Base-by-base conservation (phyloP, 92 coral and sea anemone species). In the Galaxea fascicularis region DNA sequence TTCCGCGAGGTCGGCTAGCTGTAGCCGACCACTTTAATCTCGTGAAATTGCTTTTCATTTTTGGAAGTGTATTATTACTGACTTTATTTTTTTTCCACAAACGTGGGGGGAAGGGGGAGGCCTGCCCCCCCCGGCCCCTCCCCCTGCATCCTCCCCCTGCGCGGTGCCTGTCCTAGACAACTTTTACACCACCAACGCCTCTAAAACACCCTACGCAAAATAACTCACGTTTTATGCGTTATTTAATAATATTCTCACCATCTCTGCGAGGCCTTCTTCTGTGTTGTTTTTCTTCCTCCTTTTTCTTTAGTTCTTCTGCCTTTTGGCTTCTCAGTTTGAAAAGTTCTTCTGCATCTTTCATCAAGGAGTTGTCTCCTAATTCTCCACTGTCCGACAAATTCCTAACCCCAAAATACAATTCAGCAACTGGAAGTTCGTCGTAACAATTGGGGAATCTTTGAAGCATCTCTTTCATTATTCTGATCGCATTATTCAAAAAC, bases 381-480 rank as follows among this genome's bases (percentile, higher is more conserved):
- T 41, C 16, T 6, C 77, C 93, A 0, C 31, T 45, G 16, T n/a
- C 71, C 2, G 65, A 65, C 20, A 89, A 41, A 16, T 72, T 17
- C 46, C 24, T 75, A 15, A 72, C 54, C 4, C 88, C 86, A 22
- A 82, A 83, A 17, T 64, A 88, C n/a, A 95, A 82, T 22, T 87
- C 89, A 18, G 89, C 41, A 59, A 95, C 53, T 26, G 98, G 98
- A 47, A 95, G 88, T 14, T 87, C 78, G 15, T 87, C 90, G 68
- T 80, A 93, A 3, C 88, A 78, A 45, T 84, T 93, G 24, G 98
- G 98, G 46, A 87, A 76, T 63, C 76, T 87, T 74, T 74, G 82
- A 0, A 95, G 86, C 60, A 95, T 74, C 47, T 85, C 92, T 31
- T 90, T 83, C 64, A 93, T 91, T 15, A 95, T 82, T 74, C 73